Percentiles rank a stretch among this genome's conserved stretches.
phyloP scores from a whole-genome alignment of 2,888 invertebrate species.

The Gnatocerus cornutus region DNA sequence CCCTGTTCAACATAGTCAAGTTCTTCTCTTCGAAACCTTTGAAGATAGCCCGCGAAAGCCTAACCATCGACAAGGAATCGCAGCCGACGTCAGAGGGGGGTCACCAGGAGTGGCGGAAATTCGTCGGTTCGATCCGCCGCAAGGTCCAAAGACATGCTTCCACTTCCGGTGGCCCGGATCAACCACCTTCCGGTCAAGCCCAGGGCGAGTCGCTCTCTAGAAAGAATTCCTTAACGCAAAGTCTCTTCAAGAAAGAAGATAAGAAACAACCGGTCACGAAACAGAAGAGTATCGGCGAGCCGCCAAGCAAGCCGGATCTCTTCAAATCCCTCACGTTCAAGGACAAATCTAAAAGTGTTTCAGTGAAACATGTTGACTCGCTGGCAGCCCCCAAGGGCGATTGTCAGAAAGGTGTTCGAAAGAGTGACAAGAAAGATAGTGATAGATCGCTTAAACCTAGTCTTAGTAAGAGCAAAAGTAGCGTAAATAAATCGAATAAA shows the following conservation, averaged over 20 bases:
- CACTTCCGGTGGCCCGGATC: constrained; percentile 54
- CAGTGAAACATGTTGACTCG: constrained; percentile 62
- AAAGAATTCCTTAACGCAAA: constrained; percentile 70
- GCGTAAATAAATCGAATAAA: constrained; percentile 14
- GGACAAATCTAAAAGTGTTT: constrained; percentile 64
- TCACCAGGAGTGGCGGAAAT: constrained; percentile 70
- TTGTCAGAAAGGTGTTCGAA: constrained; percentile 66
- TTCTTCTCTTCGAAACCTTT: constrained; percentile 63
- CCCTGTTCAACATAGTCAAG: constrained; percentile 68
- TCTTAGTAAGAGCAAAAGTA: constrained; percentile 61
- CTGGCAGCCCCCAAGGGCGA: constrained; percentile 58
- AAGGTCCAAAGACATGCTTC: constrained; percentile 70
- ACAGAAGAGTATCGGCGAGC: constrained; percentile 66
- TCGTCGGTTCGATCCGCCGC: constrained; percentile 71
- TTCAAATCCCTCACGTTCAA: constrained; percentile 65
- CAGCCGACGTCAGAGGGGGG: constrained; percentile 54
- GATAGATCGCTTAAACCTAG: constrained; percentile 63
- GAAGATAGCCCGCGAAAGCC: constrained; percentile 67
- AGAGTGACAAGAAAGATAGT: constrained; percentile 66
- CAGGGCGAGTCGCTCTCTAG: constrained; percentile 64
- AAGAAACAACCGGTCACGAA: constrained; percentile 68
- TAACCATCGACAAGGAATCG: constrained; percentile 65
- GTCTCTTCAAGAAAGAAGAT: constrained; percentile 60
- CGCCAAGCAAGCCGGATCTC: constrained; percentile 57
- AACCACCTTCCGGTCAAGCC: constrained; percentile 54